Percentiles rank a stretch among this genome's conserved stretches.
Conservation (phyloP, 1,140 invertebrate genomes). For the Pseudomyrmex cubaensis region DNA sequence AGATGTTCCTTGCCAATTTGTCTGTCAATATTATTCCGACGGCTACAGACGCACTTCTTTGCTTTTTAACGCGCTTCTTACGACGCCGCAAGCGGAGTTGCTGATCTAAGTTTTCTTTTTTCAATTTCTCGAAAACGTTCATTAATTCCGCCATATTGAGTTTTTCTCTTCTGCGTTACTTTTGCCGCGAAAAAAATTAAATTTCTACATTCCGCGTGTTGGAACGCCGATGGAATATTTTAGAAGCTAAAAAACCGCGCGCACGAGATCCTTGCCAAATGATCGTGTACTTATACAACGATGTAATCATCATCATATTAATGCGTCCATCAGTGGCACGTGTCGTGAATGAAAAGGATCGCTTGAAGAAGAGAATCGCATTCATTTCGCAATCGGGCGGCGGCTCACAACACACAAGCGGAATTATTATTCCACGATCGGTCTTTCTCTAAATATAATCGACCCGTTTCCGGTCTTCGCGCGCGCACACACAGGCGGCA, state of each 20-base stretch:
- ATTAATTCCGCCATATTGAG: too few relatives aligned
- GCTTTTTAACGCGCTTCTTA: too few relatives aligned
- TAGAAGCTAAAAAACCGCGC: too few relatives aligned
- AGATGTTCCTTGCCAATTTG: background rate
- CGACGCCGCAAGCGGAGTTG: too few relatives aligned
- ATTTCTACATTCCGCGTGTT: too few relatives aligned
- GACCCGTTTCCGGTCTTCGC: constrained; percentile 67
- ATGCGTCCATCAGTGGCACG: constrained; percentile 23
- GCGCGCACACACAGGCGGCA: constrained; percentile 24
- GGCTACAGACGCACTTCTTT: background rate
- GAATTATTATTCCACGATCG: constrained; percentile 68
- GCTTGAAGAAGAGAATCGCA: constrained; percentile 6
- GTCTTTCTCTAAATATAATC: constrained; percentile 76
- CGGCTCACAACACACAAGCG: background rate
- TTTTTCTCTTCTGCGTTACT: too few relatives aligned
- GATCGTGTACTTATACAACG: background rate
- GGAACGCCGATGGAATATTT: too few relatives aligned
- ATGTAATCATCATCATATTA: constrained; percentile 47
- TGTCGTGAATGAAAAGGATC: constrained; percentile 11
- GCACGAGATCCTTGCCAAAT: background rate
- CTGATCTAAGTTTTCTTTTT: too few relatives aligned
- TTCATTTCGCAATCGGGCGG: constrained; percentile 32
- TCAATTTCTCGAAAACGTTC: too few relatives aligned
- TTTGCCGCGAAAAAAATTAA: too few relatives aligned
- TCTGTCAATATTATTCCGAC: background rate